These are phyloP conservation scores for Eutolmus rufibarbis DNA, from an alignment of 2,888 invertebrate species.

Conservation along the genomic window DNA sequence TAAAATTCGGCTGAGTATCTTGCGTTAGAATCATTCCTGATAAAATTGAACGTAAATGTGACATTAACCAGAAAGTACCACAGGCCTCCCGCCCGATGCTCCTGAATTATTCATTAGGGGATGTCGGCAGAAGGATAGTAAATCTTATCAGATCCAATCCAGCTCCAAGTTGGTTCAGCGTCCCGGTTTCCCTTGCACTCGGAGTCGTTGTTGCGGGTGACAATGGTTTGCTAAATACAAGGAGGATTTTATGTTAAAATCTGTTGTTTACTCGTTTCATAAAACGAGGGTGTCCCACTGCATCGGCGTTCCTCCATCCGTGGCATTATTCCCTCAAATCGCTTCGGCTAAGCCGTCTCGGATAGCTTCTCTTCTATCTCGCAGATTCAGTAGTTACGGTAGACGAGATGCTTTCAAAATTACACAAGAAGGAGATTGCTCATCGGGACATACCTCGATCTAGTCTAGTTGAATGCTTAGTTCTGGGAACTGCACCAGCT, in stretches of 20 bases:
- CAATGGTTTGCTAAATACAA: constrained; percentile 38
- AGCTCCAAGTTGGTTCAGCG: not conserved
- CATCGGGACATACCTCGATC: not conserved
- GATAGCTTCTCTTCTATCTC: not conserved
- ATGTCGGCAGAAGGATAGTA: constrained; percentile 17
- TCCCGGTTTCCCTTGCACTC: not conserved
- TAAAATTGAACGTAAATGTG: constrained; percentile 30
- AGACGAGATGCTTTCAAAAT: constrained; percentile 31
- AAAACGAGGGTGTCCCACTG: constrained; percentile 6
- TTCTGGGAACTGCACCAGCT: constrained; percentile 16
- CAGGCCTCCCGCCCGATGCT: not conserved
- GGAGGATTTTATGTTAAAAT: constrained; percentile 31
- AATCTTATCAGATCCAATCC: constrained; percentile 36
- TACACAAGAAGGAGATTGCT: constrained; percentile 15
- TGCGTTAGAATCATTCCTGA: not conserved
- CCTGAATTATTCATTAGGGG: constrained; percentile 37
- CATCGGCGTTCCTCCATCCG: not conserved
- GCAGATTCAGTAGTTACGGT: not conserved
- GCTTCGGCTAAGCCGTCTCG: constrained; percentile 22
- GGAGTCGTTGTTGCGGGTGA: constrained; percentile 28
- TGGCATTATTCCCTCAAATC: constrained; percentile 4
- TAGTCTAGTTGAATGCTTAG: not conserved
- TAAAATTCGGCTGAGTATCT: not conserved
- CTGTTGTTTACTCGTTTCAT: constrained; percentile 37
- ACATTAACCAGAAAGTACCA: constrained; percentile 29